phyloP scores from a whole-genome alignment of 2,888 invertebrate genomes.

The Abscondita cerata region DNA sequence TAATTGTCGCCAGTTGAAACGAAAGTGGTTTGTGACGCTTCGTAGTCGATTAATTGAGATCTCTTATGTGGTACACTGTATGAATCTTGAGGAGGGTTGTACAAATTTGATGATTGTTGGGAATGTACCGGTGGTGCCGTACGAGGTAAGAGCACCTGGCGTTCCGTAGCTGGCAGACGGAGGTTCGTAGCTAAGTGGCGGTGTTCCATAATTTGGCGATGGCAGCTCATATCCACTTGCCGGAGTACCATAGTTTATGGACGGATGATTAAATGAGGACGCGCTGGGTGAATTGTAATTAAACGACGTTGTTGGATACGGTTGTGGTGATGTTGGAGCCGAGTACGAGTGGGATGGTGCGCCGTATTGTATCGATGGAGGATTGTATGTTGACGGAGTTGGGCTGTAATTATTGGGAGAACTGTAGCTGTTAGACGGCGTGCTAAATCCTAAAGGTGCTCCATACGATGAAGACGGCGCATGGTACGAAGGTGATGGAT shows the following conservation, averaged over 20 bases:
- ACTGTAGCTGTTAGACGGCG: conserved; percentile 41
- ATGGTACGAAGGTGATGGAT: conserved; percentile 35
- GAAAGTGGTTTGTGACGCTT: background rate
- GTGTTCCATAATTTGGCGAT: conserved; percentile 35
- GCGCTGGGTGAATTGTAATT: conserved; percentile 4
- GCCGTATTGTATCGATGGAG: background rate
- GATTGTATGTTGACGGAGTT: conserved; percentile 27
- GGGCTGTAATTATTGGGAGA: conserved; percentile 44
- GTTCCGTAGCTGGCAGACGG: conserved; percentile 48
- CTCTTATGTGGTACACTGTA: conserved; percentile 16
- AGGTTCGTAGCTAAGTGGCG: conserved; percentile 43
- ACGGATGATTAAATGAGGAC: conserved; percentile 28
- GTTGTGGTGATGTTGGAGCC: conserved; percentile 4
- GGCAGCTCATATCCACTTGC: conserved; percentile 42
- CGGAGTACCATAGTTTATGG: conserved; percentile 29
- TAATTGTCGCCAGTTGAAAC: conserved; percentile 13
- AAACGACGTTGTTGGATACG: conserved; percentile 2
- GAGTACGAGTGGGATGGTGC: background rate
- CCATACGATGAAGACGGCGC: conserved; percentile 24
- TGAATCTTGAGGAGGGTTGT: background rate
- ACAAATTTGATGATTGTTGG: background rate
- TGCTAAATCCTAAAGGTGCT: conserved; percentile 38
- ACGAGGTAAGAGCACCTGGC: conserved; percentile 50
- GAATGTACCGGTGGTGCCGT: conserved; percentile 46
- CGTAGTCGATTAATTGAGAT: conserved; percentile 9